A percentile compares a stretch with the other conserved stretches of the same genome.
phyloP scores from a whole-genome alignment of 2,888 invertebrate genomes.

The Orthosia gracilis region DNA sequence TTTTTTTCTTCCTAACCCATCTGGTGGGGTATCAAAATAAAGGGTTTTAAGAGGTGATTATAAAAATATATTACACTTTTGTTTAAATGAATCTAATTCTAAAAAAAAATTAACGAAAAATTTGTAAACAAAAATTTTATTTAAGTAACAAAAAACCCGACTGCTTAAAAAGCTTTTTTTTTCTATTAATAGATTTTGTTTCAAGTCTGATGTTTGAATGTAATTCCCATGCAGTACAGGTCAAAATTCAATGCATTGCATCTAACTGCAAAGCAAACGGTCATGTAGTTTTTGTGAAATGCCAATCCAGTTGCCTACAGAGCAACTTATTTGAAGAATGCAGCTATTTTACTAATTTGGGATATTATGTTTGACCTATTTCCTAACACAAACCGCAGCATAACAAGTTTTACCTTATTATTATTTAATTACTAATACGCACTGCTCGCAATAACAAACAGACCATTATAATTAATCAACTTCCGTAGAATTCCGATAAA shows the following conservation, averaged over 20 bases:
- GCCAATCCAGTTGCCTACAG: not conserved
- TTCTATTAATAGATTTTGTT: not conserved
- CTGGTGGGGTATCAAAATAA: too few species aligned
- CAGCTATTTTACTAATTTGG: not conserved
- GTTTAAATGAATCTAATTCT: too few species aligned
- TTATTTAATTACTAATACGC: slow-evolving; percentile 15
- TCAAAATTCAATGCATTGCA: not conserved
- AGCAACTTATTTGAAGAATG: not conserved
- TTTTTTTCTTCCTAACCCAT: too few species aligned
- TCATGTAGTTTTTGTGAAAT: not conserved
- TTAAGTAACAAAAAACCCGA: too few species aligned
- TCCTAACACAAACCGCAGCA: slow-evolving; percentile 27
- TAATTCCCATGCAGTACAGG: not conserved
- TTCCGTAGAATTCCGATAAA: slow-evolving; percentile 53
- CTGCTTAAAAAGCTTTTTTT: too few species aligned
- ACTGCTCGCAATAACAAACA: slow-evolving; percentile 51
- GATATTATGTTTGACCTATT: slow-evolving; percentile 45
- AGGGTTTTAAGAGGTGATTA: too few species aligned
- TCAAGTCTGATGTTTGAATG: not conserved
- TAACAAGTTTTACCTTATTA: slow-evolving; percentile 26
- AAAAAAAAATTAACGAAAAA: too few species aligned
- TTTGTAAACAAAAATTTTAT: too few species aligned
- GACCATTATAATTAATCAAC: slow-evolving; percentile 48
- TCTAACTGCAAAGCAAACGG: not conserved
- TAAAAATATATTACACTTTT: too few species aligned